A percentile compares a stretch with the other conserved stretches of the same genome.
Conservation (phyloP, 64 coral and sea anemone species). For the Catalaphyllia jardinei region DNA sequence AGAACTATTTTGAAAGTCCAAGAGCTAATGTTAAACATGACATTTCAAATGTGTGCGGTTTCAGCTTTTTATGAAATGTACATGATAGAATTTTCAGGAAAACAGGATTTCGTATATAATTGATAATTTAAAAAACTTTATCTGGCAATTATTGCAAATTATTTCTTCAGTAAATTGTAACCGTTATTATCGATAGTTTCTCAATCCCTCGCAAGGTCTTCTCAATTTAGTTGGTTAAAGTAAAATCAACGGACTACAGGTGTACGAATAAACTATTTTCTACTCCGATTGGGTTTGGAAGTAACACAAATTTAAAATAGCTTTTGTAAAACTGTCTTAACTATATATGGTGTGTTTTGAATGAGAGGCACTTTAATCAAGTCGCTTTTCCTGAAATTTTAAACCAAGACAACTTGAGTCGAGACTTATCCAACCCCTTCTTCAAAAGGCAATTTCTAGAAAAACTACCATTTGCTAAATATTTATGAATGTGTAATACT, state of each 20-base stretch:
- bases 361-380: neutral
- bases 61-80: neutral
- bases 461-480: slow-evolving; percentile 31
- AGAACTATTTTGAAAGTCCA: neutral
- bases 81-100: slow-evolving; percentile 4
- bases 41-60: neutral
- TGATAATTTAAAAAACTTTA: neutral
- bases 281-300: neutral
- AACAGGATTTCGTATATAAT: neutral
- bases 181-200: neutral
- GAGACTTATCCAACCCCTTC: neutral
- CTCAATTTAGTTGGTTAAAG: neutral
- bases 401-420: neutral
- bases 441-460: neutral
- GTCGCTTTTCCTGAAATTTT: neutral
- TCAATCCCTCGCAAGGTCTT: neutral
- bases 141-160: neutral
- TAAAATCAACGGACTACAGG: neutral
- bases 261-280: neutral
- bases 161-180: neutral
- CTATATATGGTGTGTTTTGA: neutral
- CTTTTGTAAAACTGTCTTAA: neutral
- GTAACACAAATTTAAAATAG: neutral
- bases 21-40: neutral
- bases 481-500: slow-evolving; percentile 41